phyloP scores from a whole-genome alignment of 2,888 invertebrate species.

The Phengaris arion region DNA sequence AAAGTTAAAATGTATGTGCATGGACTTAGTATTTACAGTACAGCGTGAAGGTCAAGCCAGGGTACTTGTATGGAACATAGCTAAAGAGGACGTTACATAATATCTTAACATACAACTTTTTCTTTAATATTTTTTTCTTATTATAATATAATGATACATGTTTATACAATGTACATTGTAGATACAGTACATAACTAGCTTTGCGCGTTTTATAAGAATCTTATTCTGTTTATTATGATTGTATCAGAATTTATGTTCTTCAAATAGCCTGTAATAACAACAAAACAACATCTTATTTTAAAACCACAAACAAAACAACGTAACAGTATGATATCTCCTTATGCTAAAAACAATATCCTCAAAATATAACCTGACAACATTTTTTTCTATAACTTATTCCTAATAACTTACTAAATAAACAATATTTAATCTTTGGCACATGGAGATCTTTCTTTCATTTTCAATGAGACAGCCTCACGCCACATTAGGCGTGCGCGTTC shows the following conservation, averaged over 20 bases:
- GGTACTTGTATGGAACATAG: constrained; percentile 24
- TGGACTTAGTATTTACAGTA: constrained; percentile 59
- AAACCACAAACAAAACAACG: neutral
- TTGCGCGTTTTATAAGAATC: neutral
- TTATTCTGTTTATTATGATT: neutral
- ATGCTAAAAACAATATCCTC: neutral
- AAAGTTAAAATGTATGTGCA: constrained; percentile 59
- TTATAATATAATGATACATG: neutral
- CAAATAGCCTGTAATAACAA: neutral
- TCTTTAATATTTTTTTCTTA: neutral
- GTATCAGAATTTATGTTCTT: neutral
- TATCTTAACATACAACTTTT: constrained; percentile 6
- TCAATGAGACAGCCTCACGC: neutral
- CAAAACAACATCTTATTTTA: too few species aligned
- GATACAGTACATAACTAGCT: neutral
- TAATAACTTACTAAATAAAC: neutral
- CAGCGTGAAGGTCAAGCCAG: constrained; percentile 75
- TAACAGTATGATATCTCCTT: neutral
- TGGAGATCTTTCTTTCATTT: neutral
- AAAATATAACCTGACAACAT: neutral
- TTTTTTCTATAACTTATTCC: neutral
- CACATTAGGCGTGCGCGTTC: too few species aligned
- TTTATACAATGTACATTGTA: neutral
- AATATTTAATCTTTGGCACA: neutral
- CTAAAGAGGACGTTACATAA: constrained; percentile 14